Evolutionary conservation across 2,797 vertebrate genomes (phyloP).

Genomic region (Peromyscus nudipes): DNA sequence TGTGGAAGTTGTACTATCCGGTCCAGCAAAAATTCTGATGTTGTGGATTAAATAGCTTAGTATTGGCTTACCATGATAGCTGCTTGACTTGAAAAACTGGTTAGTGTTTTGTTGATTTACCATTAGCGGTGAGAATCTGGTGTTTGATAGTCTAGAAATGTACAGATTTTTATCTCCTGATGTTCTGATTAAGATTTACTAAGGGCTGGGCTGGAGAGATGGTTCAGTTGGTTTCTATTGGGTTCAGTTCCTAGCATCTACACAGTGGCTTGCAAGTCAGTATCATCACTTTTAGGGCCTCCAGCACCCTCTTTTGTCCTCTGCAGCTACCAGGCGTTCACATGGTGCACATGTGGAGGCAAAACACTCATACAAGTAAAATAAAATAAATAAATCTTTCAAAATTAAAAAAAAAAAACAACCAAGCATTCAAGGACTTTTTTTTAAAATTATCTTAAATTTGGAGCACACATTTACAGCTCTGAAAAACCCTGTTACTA

Average conservation of each 20-base stretch:
- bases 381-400: neutral
- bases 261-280: neutral
- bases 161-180: conserved; percentile 47
- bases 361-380: neutral
- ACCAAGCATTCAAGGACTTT: neutral
- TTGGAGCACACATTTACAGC: neutral
- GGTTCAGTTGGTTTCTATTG: neutral
- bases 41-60: neutral
- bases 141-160: conserved; percentile 11
- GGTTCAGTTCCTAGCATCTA: neutral
- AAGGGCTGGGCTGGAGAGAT: neutral
- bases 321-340: neutral
- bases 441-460: neutral
- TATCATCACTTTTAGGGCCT: neutral
- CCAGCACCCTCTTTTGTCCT: neutral
- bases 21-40: neutral
- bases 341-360: neutral
- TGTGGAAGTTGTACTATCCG: neutral
- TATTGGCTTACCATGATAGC: neutral
- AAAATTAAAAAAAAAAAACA: neutral
- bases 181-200: conserved; percentile 62
- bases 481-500: too few relatives aligned
- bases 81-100: neutral
- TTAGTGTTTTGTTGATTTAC: neutral
- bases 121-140: conserved; percentile 6